phyloP scores from a whole-genome alignment of 2,113 vertebrate genomes.

The Lamprotornis superbus region DNA sequence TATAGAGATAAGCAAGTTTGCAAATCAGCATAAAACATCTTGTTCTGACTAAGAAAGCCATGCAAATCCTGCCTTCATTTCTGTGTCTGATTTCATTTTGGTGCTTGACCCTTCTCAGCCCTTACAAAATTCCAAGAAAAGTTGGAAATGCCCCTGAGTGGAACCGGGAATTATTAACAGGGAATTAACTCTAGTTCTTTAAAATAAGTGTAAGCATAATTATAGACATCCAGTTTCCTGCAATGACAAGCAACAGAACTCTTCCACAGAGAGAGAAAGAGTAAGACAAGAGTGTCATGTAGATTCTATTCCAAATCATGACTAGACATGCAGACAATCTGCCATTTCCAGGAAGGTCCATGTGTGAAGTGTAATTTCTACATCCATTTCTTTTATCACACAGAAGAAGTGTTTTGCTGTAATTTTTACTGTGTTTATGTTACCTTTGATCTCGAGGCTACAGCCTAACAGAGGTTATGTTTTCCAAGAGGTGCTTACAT shows the following conservation, averaged over 20 bases:
- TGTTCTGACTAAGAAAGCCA: neutral
- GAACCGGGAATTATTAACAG: neutral
- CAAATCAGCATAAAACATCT: neutral
- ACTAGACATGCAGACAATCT: neutral
- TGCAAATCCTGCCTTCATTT: neutral
- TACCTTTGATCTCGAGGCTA: neutral
- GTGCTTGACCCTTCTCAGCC: neutral
- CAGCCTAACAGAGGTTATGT: neutral
- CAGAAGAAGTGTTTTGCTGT: neutral
- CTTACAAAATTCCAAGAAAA: neutral
- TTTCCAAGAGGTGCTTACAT: neutral
- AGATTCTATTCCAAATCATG: neutral
- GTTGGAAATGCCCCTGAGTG: neutral
- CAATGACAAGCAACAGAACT: neutral
- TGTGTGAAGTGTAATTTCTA: neutral
- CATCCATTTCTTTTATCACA: neutral
- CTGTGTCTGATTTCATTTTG: neutral
- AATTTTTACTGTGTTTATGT: neutral
- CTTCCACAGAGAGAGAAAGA: neutral
- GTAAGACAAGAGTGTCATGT: neutral
- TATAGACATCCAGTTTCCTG: neutral
- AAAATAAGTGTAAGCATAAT: neutral
- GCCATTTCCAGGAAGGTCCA: neutral
- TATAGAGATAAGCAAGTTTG: neutral
- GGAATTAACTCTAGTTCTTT: neutral